Evolutionary conservation across 2,113 vertebrate species (phyloP).

Genomic region (Malurus cyaneus): DNA sequence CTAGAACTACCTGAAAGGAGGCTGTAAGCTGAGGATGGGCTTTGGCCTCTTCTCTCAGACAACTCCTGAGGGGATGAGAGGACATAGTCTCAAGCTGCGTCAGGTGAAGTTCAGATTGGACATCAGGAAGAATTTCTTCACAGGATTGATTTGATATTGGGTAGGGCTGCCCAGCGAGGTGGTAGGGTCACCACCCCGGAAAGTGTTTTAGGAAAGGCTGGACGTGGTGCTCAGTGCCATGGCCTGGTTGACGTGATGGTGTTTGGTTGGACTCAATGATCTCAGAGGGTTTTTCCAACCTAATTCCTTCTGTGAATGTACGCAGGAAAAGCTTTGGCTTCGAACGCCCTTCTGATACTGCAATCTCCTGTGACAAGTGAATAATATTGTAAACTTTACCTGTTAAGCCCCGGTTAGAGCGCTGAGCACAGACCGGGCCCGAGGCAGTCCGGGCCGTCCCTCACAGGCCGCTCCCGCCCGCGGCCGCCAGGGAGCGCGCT

Average conservation of each 20-base stretch:
- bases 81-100: accelerated
- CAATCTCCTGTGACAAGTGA: not conserved
- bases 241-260: accelerated
- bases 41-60: not conserved
- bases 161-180: not conserved
- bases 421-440: accelerated
- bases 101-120: not conserved
- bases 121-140: not conserved
- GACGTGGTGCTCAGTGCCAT: accelerated
- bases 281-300: not conserved
- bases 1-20: not conserved
- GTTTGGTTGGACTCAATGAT: accelerated
- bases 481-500: not conserved
- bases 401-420: accelerated
- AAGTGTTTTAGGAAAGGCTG: not conserved
- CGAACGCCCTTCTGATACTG: accelerated
- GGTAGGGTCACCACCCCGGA: accelerated
- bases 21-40: no score
- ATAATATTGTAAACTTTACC: accelerated
- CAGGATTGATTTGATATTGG: not conserved
- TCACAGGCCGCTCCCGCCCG: no score
- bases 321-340: not conserved
- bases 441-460: not conserved
- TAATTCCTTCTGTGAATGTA: not conserved
- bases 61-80: not conserved